Percentiles rank a stretch among this genome's conserved stretches.
phyloP scores from a whole-genome alignment of 1,140 invertebrate genomes.

The Procambarus clarkii region DNA sequence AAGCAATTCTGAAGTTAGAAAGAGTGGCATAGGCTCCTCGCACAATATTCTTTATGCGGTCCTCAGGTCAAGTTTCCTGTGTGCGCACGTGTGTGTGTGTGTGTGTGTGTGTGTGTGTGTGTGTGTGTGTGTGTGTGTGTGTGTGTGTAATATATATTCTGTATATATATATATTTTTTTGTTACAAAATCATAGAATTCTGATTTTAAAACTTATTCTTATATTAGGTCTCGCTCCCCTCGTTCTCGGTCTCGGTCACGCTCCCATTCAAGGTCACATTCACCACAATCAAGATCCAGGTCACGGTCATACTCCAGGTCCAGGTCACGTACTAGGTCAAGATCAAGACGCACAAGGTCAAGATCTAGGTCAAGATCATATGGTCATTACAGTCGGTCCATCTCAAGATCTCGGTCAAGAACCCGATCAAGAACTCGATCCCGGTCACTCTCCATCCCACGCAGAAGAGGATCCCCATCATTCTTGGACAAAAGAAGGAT shows the following conservation, averaged over 20 bases:
- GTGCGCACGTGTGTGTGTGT: no score
- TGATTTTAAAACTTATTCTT: background rate
- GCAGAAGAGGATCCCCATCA: constrained; percentile 91
- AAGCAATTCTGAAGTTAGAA: no score
- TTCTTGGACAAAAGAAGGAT: constrained; percentile 92
- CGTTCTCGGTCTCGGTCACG: constrained; percentile 53
- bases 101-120: no score
- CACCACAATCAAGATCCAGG: constrained; percentile 69
- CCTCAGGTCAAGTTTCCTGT: no score
- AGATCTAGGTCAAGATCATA: constrained; percentile 72
- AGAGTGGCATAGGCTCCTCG: no score
- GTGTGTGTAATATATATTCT: no score
- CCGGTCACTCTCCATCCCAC: constrained; percentile 89
- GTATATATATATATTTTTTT: no score
- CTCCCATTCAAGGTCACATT: constrained; percentile 54
- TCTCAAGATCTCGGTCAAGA: constrained; percentile 63
- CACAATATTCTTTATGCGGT: no score
- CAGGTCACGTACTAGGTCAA: constrained; percentile 63
- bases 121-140: no score
- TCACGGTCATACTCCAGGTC: constrained; percentile 71
- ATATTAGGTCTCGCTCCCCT: constrained; percentile 26
- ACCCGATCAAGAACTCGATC: constrained; percentile 76
- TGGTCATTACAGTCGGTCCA: constrained; percentile 49
- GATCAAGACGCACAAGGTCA: constrained; percentile 67
- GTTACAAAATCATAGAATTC: no score